These are phyloP conservation scores for Xenopus petersii DNA, from an alignment of 2,797 vertebrate species.

Conservation along the genomic window DNA sequence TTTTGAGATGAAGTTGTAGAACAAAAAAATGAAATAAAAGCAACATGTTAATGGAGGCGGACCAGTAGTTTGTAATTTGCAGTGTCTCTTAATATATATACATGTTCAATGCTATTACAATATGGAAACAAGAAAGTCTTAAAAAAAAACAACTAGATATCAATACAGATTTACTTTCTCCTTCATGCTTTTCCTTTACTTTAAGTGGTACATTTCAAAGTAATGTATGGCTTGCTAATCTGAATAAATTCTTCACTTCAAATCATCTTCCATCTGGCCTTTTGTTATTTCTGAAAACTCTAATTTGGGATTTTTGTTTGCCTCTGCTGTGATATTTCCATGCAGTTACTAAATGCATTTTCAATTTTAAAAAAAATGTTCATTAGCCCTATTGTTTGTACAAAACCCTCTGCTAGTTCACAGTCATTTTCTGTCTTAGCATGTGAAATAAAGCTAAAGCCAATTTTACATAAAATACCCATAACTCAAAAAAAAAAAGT, in stretches of 20 bases:
- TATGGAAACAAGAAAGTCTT: no score
- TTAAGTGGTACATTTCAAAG: conserved; percentile 12
- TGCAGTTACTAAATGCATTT: conserved; percentile 32
- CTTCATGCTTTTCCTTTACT: not conserved
- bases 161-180: not conserved
- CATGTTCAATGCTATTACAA: no score
- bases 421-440: conserved; percentile 29
- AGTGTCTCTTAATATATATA: no score
- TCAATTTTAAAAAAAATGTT: conserved; percentile 31
- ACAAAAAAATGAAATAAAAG: no score
- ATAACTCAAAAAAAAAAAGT: no score
- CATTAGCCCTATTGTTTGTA: conserved; percentile 39
- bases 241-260: conserved; percentile 22
- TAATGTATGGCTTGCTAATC: conserved; percentile 26
- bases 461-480: not conserved
- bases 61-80: no score
- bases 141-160: no score
- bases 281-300: conserved; percentile 35
- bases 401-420: conserved; percentile 18
- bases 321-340: conserved; percentile 20
- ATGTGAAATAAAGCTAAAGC: conserved; percentile 27
- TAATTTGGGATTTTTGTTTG: conserved; percentile 31
- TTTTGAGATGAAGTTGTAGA: no score
- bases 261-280: conserved; percentile 38
- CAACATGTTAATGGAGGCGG: no score